Evolutionary conservation across 2,113 vertebrate genomes (phyloP), one percentile per base, ranked within the genome.

Genomic region (Mola mola): DNA sequence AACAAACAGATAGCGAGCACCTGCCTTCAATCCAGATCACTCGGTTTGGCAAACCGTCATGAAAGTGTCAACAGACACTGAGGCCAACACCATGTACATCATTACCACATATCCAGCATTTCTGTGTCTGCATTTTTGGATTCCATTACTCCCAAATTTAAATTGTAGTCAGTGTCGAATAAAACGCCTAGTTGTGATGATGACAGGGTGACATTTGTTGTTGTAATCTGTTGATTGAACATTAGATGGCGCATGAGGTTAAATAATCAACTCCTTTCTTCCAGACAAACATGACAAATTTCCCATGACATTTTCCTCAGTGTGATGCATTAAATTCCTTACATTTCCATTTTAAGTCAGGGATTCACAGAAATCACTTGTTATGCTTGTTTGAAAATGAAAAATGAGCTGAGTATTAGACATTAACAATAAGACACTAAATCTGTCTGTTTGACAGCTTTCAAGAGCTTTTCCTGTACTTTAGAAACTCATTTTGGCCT

Each of bases 221-320:
- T 16, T 82, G 79, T 51, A 70, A 46, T 9, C 4, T 3, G 2
- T 41, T 22, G 13, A 34, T 9, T 80, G 58, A 74, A 17, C 87
- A 85, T 80, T 75, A 83, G 84, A 48, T 72, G 84, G 80, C 71
- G 38, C 5, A 38, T 58, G 8, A 66, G 51, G 20, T 28, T 66
- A 47, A 68, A 37, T 13, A 66, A 78, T 66, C 11, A 60, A 24
- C 40, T 33, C 31, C 0, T 0, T 2, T 44, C 2, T 17, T 3
- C 7, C 44, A 40, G 31, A 20, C 19, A 42, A 40, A 52, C 40
- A 28, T 28, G 0, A 59, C 40, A 22, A 25, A 21, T 34, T 47
- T 22, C 4, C 8, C 15, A 8, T 4, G 6, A 13, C n/a, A 13
- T 7, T 24, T 29, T 66, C 25, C 6, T 28, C 21, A 26, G 15